Base-by-base conservation (phyloP, 2,888 invertebrate genomes). In the Diaperis boleti region DNA sequence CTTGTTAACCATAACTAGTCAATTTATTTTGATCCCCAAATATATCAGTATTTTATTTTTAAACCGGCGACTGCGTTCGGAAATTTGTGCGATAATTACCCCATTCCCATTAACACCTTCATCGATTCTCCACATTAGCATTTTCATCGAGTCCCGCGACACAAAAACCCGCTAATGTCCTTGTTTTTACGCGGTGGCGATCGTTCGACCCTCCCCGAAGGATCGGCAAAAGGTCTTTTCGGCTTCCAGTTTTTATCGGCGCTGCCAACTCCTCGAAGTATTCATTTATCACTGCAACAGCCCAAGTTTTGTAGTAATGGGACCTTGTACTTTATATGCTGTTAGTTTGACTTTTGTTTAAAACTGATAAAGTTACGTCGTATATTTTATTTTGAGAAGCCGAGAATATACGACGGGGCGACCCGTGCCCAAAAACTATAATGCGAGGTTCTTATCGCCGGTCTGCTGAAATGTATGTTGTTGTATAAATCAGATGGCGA, bases 251-350 rank as follows among this genome's bases (percentile, higher is more conserved):
- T 76, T 76, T 77, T 75, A 71, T 73, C 72, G 67, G 63, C 57
- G 63, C 70, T 69, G 67, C 68, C 71, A 67, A 72, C 67, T 72
- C 68, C 57, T 69, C 74, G 66, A 72, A 74, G 75, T 73, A 73
- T 76, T 75, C 77, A 77, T 77, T 77, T 76, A 77, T 77, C 77
- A 77, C 72, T 72, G 70, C 70, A 70, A 70, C 65, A 69, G 69
- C 69, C 65, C 65, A 72, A 74, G 64, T 74, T 73, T 74, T 69
- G 68, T 66, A 64, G 55, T 64, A 59, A 64, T 59, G 49, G 59
- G 18, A 47, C 33, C 55, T 59, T 64, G 59, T 59, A 64, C 64
- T 64, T 64, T 64, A 59, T 64, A 64, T 59, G 64, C 64, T 64
- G 49, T 52, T 64, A 59, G 64, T 64, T 64, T 64, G 64, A 64